Percentiles rank a stretch among this genome's conserved stretches.
phyloP scores from a whole-genome alignment of 2,888 invertebrate species.

The Craniophora ligustri region DNA sequence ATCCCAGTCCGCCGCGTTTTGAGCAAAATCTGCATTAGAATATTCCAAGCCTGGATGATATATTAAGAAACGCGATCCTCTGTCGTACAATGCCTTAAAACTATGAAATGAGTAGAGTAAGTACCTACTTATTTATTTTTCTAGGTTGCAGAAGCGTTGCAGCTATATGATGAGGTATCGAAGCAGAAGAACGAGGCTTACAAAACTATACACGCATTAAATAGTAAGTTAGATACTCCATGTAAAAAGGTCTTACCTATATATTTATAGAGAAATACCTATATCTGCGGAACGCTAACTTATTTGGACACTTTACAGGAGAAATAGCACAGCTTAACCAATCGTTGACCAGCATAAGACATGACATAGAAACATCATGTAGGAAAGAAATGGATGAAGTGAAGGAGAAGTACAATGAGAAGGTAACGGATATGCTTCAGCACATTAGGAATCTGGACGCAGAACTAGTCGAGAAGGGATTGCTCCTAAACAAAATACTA shows the following conservation, averaged over 20 bases:
- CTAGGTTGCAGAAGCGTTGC: slow-evolving; percentile 83
- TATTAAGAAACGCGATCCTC: too few species aligned
- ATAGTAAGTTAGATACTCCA: slow-evolving; percentile 60
- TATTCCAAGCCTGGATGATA: too few species aligned
- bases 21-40: too few species aligned
- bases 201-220: slow-evolving; percentile 69
- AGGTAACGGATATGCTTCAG: slow-evolving; percentile 86
- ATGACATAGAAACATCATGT: slow-evolving; percentile 86
- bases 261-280: too few species aligned
- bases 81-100: too few species aligned
- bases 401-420: slow-evolving; percentile 88
- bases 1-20: too few species aligned
- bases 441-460: slow-evolving; percentile 88
- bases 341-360: slow-evolving; percentile 84
- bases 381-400: slow-evolving; percentile 89
- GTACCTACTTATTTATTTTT: too few species aligned
- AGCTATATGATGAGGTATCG: slow-evolving; percentile 78
- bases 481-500: slow-evolving; percentile 84
- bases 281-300: too few species aligned
- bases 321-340: slow-evolving; percentile 87
- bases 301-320: slow-evolving; percentile 72
- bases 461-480: slow-evolving; percentile 88
- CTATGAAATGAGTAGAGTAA: too few species aligned
- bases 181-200: slow-evolving; percentile 76
- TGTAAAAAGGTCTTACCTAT: too few species aligned